Evolutionary conservation across 2,888 invertebrate species (phyloP).

Genomic region (Chymomyza procnemis): DNA sequence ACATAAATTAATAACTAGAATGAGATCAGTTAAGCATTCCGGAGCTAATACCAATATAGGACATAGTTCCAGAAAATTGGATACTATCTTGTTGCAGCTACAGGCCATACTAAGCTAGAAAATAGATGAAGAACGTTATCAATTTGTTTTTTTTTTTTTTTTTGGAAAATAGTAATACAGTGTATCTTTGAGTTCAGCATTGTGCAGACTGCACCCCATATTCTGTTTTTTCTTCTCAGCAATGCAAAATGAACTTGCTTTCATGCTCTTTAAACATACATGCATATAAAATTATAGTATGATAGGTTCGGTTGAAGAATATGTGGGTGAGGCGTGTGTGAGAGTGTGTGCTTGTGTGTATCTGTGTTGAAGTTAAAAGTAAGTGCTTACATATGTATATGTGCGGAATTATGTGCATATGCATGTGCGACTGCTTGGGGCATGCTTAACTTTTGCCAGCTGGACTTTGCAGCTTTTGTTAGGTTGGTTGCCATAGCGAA

Average conservation of each 20-base stretch:
- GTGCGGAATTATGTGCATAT: background rate
- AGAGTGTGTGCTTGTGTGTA: background rate
- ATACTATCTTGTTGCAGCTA: no score
- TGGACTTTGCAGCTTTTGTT: background rate
- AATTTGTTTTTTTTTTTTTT: no score
- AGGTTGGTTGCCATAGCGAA: background rate
- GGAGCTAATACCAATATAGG: no score
- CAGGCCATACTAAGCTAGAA: no score
- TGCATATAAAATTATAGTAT: constrained; percentile 65
- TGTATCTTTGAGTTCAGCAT: no score
- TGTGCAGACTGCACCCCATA: background rate
- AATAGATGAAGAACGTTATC: no score
- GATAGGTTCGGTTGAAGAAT: constrained; percentile 21
- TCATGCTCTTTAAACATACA: constrained; percentile 57
- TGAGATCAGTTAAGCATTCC: no score
- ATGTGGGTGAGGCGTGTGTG: background rate
- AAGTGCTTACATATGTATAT: constrained; percentile 6
- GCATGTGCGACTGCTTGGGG: background rate
- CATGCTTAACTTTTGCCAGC: background rate
- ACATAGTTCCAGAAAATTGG: no score
- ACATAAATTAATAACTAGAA: no score
- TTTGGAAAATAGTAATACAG: no score
- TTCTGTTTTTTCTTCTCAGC: constrained; percentile 35
- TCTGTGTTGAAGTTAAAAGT: constrained; percentile 23
- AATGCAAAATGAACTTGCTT: constrained; percentile 70